Evolutionary conservation across 2,888 invertebrate genomes (phyloP).

Genomic region (Leucozona laternaria): DNA sequence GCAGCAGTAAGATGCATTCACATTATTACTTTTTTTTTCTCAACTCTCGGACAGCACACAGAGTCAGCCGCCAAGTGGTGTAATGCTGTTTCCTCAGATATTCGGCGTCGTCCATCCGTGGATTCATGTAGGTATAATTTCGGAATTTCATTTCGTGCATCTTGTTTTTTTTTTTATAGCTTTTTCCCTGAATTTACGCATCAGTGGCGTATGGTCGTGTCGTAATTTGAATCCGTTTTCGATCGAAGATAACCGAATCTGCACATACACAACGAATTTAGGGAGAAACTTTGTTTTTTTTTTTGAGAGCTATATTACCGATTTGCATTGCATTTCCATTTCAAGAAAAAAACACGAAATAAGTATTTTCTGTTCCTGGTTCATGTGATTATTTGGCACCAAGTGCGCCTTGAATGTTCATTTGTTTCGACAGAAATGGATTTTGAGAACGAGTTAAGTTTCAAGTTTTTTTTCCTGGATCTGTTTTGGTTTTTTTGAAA

Average conservation of each 20-base stretch:
- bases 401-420: constrained; percentile 30
- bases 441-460: constrained; percentile 19
- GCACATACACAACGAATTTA: constrained; percentile 22
- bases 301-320: constrained; percentile 56
- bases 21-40: constrained; percentile 32
- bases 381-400: constrained; percentile 57
- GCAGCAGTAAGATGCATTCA: constrained; percentile 62
- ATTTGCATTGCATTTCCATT: constrained; percentile 66
- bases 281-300: constrained; percentile 44
- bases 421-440: constrained; percentile 47
- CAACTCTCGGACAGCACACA: constrained; percentile 10
- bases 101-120: constrained; percentile 49
- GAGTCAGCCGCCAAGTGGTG: constrained; percentile 49
- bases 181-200: constrained; percentile 69
- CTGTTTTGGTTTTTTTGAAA: neutral
- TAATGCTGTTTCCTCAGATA: constrained; percentile 43
- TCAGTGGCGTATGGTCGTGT: constrained; percentile 75
- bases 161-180: constrained; percentile 45
- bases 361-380: constrained; percentile 51
- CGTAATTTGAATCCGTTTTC: constrained; percentile 75
- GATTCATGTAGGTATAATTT: constrained; percentile 71
- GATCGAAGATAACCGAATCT: constrained; percentile 68
- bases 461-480: neutral
- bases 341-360: constrained; percentile 37
- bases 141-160: constrained; percentile 71